Conservation (phyloP, 30 jellyfish, hydroid and myxozoan species). For the Chironex yamaguchii region DNA sequence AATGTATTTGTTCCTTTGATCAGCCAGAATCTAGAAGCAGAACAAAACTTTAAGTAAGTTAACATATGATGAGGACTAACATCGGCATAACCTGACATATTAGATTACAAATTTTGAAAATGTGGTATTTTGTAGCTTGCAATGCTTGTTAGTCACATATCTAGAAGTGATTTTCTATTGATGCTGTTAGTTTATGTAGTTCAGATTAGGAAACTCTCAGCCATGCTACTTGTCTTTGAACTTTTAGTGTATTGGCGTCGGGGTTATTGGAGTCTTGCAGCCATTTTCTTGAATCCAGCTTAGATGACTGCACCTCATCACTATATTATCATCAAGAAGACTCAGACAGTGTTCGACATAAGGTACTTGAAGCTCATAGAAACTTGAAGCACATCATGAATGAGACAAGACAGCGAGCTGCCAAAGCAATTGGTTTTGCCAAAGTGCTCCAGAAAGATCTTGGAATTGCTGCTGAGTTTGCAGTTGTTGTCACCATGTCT, state of each 20-base stretch:
- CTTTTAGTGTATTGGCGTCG: slow-evolving; percentile 83
- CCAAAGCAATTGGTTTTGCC: slow-evolving; percentile 97
- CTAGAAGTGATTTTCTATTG: no score
- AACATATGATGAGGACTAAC: no score
- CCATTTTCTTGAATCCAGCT: slow-evolving; percentile 81
- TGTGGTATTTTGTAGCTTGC: no score
- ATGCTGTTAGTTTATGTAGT: no score
- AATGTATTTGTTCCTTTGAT: no score
- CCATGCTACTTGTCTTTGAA: not conserved
- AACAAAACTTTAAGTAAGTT: no score
- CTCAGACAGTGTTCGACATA: slow-evolving; percentile 65
- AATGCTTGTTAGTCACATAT: no score
- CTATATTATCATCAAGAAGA: slow-evolving; percentile 38
- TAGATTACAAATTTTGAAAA: no score
- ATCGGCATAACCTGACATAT: no score
- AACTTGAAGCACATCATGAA: slow-evolving; percentile 75
- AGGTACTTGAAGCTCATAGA: slow-evolving; percentile 73
- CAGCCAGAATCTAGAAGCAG: no score
- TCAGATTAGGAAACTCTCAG: no score
- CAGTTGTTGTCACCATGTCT: slow-evolving; percentile 44
- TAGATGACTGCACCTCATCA: slow-evolving; percentile 77
- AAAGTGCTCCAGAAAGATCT: slow-evolving; percentile 93
- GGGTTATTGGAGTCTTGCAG: slow-evolving; percentile 87
- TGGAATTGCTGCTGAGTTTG: slow-evolving; percentile 95
- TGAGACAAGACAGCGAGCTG: slow-evolving; percentile 80